Evolutionary conservation across 2,888 invertebrate species (phyloP).

Genomic region (Amphipyra tragopoginis): DNA sequence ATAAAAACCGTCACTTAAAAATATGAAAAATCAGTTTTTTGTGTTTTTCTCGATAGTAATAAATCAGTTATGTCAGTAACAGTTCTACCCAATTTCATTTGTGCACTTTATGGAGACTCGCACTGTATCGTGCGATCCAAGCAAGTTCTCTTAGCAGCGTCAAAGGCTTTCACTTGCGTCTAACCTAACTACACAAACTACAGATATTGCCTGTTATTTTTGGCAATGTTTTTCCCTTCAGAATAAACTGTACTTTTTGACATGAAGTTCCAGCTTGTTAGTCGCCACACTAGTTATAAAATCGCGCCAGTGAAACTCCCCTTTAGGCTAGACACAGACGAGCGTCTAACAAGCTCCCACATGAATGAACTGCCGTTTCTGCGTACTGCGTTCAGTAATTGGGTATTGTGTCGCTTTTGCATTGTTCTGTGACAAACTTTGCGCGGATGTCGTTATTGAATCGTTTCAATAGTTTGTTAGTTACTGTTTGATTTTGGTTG

Average conservation of each 20-base stretch:
- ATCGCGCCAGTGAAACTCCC: slow-evolving; percentile 41
- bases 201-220: too few relatives aligned
- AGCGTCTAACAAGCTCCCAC: slow-evolving; percentile 77
- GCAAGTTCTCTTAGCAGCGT: too few relatives aligned
- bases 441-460: slow-evolving; percentile 49
- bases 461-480: slow-evolving; percentile 44
- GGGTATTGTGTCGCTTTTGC: slow-evolving; percentile 73
- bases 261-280: neutral
- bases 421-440: slow-evolving; percentile 70
- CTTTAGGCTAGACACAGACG: slow-evolving; percentile 66
- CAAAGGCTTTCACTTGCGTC: too few relatives aligned
- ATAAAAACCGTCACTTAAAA: too few relatives aligned
- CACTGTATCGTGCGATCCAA: neutral
- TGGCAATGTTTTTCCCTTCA: neutral
- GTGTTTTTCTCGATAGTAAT: too few relatives aligned
- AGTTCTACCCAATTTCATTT: too few relatives aligned
- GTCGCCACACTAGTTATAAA: slow-evolving; percentile 12
- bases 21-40: too few relatives aligned
- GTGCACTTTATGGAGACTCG: too few relatives aligned
- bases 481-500: slow-evolving; percentile 29
- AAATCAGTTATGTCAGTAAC: too few relatives aligned
- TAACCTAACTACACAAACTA: too few relatives aligned
- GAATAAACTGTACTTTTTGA: neutral
- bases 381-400: slow-evolving; percentile 76
- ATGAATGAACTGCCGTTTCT: slow-evolving; percentile 72